Conservation (phyloP, 2,888 invertebrate genomes). For the Drosophila imparisetae region DNA sequence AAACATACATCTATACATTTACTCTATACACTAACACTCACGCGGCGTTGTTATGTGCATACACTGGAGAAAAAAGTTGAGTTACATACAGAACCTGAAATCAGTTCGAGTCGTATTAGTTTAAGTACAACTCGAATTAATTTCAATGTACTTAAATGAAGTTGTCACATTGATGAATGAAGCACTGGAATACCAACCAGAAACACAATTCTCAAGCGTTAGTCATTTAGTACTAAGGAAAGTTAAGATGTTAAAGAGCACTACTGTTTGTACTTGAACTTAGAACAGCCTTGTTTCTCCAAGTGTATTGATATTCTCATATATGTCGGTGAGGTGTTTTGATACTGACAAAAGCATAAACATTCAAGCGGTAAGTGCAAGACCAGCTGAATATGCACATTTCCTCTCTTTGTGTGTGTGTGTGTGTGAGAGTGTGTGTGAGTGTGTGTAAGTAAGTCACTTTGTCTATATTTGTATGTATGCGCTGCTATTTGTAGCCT, state of each 20-base stretch:
- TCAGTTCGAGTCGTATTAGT: not conserved
- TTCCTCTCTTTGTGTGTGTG: not conserved
- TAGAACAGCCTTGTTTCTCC: not conserved
- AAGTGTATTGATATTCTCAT: constrained; percentile 10
- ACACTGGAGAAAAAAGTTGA: not conserved
- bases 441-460: constrained; percentile 5
- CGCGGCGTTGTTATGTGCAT: not conserved
- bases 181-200: not conserved
- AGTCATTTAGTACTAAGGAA: not conserved
- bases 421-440: not conserved
- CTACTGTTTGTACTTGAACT: not conserved
- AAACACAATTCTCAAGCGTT: not conserved
- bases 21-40: constrained; percentile 1
- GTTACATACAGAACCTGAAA: not conserved
- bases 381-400: constrained; percentile 42
- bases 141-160: not conserved
- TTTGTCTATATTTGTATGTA: constrained; percentile 10
- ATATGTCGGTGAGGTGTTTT: constrained; percentile 38
- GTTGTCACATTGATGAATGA: not conserved
- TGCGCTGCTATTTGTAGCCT: constrained; percentile 16
- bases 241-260: not conserved
- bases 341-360: constrained; percentile 63
- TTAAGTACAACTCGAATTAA: not conserved
- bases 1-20: constrained; percentile 20
- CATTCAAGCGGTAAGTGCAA: constrained; percentile 49